Conservation (phyloP, 2,113 vertebrate genomes). For the Entosphenus tridentatus region DNA sequence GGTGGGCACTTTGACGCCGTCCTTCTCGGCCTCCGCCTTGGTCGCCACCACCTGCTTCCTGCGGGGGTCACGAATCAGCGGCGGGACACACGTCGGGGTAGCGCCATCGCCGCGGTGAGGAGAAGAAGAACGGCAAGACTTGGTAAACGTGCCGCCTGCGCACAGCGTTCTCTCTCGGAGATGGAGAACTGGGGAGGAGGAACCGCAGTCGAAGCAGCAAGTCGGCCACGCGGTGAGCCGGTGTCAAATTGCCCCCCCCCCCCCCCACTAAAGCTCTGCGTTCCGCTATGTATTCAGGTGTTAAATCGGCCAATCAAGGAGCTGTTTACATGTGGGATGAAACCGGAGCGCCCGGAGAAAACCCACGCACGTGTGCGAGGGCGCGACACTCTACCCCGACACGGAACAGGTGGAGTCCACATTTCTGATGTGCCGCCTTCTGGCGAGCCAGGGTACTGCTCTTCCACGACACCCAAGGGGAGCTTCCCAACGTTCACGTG, state of each 20-base stretch:
- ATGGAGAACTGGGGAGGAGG: background rate
- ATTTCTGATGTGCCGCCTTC: no score
- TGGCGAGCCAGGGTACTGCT: no score
- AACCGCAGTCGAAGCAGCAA: background rate
- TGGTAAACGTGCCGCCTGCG: background rate
- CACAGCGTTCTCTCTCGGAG: background rate
- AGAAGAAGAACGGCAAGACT: fast-evolving
- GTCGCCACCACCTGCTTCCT: constrained; percentile 81
- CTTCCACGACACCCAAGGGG: no score
- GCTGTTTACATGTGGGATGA: no score
- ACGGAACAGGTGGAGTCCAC: no score
- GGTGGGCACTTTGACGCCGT: constrained; percentile 67
- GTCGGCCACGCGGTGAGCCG: background rate
- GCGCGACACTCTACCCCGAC: no score
- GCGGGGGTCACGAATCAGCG: constrained; percentile 5
- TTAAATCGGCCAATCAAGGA: no score
- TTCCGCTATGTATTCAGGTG: no score
- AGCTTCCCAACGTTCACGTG: no score
- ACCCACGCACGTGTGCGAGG: no score
- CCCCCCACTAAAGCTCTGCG: no score
- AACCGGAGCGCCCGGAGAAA: no score
- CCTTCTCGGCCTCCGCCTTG: constrained; percentile 59
- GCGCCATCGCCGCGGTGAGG: fast-evolving
- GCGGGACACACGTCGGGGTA: fast-evolving
- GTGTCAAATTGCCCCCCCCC: background rate